Base-by-base conservation (phyloP, 1,140 invertebrate genomes). In the Zaprionus taronus region DNA sequence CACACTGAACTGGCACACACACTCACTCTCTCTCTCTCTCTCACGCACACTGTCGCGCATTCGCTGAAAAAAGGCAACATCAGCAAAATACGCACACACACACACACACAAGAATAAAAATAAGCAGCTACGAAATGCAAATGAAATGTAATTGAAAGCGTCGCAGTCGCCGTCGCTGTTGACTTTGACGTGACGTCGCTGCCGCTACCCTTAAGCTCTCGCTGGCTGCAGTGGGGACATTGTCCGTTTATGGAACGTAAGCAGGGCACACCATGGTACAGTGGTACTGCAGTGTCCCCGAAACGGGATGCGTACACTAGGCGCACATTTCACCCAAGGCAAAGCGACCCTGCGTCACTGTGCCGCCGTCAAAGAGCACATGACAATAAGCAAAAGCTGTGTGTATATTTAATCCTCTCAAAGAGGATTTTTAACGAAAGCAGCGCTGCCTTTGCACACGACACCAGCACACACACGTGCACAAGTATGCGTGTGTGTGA, bases 361-460 rank as follows among this genome's bases (percentile, higher is more conserved):
- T 91, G 61, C 77, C n/a, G 66, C 47, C n/a, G 66, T 34, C 65
- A 74, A 74, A 79, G 77, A 72, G 63, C 67, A 73, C 74, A 68
- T 67, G 53, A 71, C 84, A 79, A 79, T 77, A 65, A 64, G 69
- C 84, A 89, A 89, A 83, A 86, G 74, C 69, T 72, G 63, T 81
- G 62, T 85, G 74, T 78, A 80, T 83, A 82, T 89, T 91, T 91
- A 91, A 91, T 91, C 90, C 90, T 91, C 84, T 91, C 90, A 91
- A 91, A 91, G 90, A 91, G 90, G 90, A 91, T 91, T 91, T 91
- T 89, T 91, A 58, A 72, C 72, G 74, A 81, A 77, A 84, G 78
- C 81, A 58, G 74, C 58, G 47, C 72, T 74, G 77, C 83, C 78
- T 83, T 91, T 91, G 90, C 90, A 87, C 90, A 84, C 90, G 90